A percentile compares a stretch with the other conserved stretches of the same genome.
Evolutionary conservation across 2,888 invertebrate genomes (phyloP).

Genomic region (Agonopterix alstromeriana): DNA sequence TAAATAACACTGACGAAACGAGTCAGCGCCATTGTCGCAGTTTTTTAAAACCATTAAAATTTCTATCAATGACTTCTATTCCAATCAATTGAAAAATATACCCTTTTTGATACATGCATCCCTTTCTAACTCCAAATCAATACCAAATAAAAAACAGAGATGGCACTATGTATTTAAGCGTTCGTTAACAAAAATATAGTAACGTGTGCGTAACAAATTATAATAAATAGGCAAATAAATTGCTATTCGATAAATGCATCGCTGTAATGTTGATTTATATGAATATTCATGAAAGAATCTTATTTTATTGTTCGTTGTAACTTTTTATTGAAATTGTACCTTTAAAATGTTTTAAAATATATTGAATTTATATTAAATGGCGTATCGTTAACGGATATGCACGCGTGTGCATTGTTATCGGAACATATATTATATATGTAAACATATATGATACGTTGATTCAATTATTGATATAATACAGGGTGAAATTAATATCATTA

Average conservation of each 20-base stretch:
- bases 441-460: background rate
- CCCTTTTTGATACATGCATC: conserved; percentile 27
- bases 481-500: no score
- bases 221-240: conserved; percentile 74
- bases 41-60: conserved; percentile 72
- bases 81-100: conserved; percentile 40
- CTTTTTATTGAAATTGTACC: conserved; percentile 29
- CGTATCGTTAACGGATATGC: conserved; percentile 24
- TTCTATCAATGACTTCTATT: conserved; percentile 65
- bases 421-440: conserved; percentile 9
- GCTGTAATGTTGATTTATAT: conserved; percentile 74
- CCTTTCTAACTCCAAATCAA: conserved; percentile 32
- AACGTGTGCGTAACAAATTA: conserved; percentile 69
- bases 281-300: conserved; percentile 68
- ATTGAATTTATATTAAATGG: conserved; percentile 32
- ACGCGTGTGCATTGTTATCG: conserved; percentile 28
- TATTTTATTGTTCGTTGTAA: conserved; percentile 39
- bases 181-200: conserved; percentile 35
- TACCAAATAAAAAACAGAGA: conserved; percentile 31
- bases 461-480: conserved; percentile 1
- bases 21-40: conserved; percentile 62
- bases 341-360: conserved; percentile 25
- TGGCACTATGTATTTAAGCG: conserved; percentile 19
- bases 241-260: conserved; percentile 62
- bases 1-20: conserved; percentile 61